These are phyloP conservation scores for Sigmodon hispidus DNA, from an alignment of 2,113 vertebrate genomes.

Conservation along the genomic window DNA sequence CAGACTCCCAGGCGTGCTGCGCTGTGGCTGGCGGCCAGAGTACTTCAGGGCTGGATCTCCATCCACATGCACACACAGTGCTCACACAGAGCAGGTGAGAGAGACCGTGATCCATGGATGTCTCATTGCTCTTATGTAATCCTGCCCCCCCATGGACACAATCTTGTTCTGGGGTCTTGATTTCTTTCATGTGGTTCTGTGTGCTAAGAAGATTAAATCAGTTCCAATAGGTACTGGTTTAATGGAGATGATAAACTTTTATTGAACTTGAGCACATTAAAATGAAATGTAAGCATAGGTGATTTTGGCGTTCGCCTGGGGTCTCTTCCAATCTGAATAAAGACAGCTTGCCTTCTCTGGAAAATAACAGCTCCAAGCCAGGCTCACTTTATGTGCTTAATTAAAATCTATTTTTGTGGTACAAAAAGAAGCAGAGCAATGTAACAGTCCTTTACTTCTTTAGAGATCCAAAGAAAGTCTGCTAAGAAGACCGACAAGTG, in stretches of 20 bases:
- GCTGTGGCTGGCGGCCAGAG: slow-evolving; percentile 81
- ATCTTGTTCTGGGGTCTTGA: slow-evolving; percentile 74
- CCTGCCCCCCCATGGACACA: slow-evolving; percentile 76
- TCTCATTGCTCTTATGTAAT: slow-evolving; percentile 78
- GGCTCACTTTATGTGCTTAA: slow-evolving; percentile 83
- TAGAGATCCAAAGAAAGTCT: slow-evolving; percentile 64
- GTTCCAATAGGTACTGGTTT: slow-evolving; percentile 88
- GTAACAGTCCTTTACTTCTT: not conserved
- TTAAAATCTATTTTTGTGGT: slow-evolving; percentile 78
- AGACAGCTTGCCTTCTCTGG: slow-evolving; percentile 83
- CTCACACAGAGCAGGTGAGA: slow-evolving; percentile 76
- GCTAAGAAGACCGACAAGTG: slow-evolving; percentile 45
- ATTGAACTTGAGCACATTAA: slow-evolving; percentile 89
- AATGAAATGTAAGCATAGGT: slow-evolving; percentile 91
- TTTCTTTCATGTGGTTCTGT: slow-evolving; percentile 88
- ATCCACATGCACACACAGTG: not conserved
- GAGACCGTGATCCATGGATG: slow-evolving; percentile 46
- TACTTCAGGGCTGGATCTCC: slow-evolving; percentile 57
- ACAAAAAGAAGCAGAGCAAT: slow-evolving; percentile 77
- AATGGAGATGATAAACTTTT: slow-evolving; percentile 90
- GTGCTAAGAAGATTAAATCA: slow-evolving; percentile 87
- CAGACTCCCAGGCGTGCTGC: slow-evolving; percentile 70
- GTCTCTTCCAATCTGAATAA: slow-evolving; percentile 85
- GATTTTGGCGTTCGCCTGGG: slow-evolving; percentile 83
- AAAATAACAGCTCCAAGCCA: slow-evolving; percentile 83